phyloP scores from a whole-genome alignment of 2,113 vertebrate species.

The Xiphophorus maculatus region DNA sequence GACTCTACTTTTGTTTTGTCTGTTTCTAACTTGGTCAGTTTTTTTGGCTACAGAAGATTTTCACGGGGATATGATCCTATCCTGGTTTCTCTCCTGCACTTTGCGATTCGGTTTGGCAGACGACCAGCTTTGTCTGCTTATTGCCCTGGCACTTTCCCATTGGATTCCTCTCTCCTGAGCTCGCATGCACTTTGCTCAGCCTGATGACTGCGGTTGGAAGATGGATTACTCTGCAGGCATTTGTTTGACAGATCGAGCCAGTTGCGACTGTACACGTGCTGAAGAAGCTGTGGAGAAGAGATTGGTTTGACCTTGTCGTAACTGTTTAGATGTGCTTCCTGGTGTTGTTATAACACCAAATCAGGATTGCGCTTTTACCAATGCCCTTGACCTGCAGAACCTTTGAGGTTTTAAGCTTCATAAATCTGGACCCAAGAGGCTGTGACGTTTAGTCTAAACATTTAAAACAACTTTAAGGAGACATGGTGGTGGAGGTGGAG shows the following conservation, averaged over 20 bases:
- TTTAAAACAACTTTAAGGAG: slow-evolving; percentile 48
- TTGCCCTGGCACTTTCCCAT: slow-evolving; percentile 69
- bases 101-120: slow-evolving; percentile 69
- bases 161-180: slow-evolving; percentile 62
- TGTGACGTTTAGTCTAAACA: slow-evolving; percentile 54
- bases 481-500: slow-evolving; percentile 35
- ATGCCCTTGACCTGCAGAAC: slow-evolving; percentile 48
- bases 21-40: slow-evolving; percentile 34
- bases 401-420: slow-evolving; percentile 39
- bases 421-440: slow-evolving; percentile 61
- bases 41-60: slow-evolving; percentile 39
- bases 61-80: slow-evolving; percentile 52
- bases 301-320: slow-evolving; percentile 58
- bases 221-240: slow-evolving; percentile 66
- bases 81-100: slow-evolving; percentile 56
- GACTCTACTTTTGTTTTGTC: slow-evolving; percentile 65
- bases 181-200: slow-evolving; percentile 56
- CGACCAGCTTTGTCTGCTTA: slow-evolving; percentile 73
- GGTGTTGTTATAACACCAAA: slow-evolving; percentile 58
- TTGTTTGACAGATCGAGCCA: slow-evolving; percentile 74
- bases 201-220: slow-evolving; percentile 67
- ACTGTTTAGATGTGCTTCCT: slow-evolving; percentile 61
- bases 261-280: slow-evolving; percentile 60
- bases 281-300: slow-evolving; percentile 45
- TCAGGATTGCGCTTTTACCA: slow-evolving; percentile 46